Evolutionary conservation across 2,888 invertebrate genomes (phyloP), one percentile per base, ranked within the genome.

Genomic region (Sinohyriopsis cumingii): DNA sequence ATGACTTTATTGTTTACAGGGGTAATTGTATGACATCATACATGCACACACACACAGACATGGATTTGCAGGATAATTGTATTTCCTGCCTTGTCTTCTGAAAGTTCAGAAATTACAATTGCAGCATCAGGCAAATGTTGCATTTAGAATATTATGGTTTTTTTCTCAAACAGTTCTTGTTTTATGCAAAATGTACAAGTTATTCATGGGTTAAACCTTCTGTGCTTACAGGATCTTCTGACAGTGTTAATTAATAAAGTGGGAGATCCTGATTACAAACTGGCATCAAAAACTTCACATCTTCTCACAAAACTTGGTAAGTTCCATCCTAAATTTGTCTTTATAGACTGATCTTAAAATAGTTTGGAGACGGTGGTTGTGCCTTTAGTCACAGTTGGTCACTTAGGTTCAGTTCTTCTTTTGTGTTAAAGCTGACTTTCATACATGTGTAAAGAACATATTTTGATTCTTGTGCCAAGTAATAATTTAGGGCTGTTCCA

Each of bases 211-310:
- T 57, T 24, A 24, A 22, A 55, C 3, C 20, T 28, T 59, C 19
- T 69, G 19, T 65, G n/a, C 57, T 74, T 80, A 19, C 76, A 88
- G 87, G 64, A 69, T 87, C 91, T 99, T 7, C 90, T 99, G 3
- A 92, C 93, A 0, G 93, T 94, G 87, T 91, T 99, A 63, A 94
- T 98, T 4, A 99, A 99, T 90, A 99, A 99, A 90, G 92, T 99
- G 18, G 99, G 99, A 19, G 99, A 99, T 91, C 98, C 98, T 0
- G 93, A 93, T 18, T 93, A 94, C 80, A 95, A 95, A 83, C 94
- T 98, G 0, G 96, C 96, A 0, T 95, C 97, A 0, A 95, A 96
- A 90, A 94, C 95, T 1, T 93, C 96, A 57, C 95, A 95, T 90
- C 94, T 95, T 77, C 91, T 99, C 18, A 94, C 94, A 54, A 95